Percentiles rank a stretch among this genome's conserved stretches.
These are phyloP conservation scores for Plotosus lineatus DNA, from an alignment of 2,113 vertebrate genomes.

Conservation along the genomic window DNA sequence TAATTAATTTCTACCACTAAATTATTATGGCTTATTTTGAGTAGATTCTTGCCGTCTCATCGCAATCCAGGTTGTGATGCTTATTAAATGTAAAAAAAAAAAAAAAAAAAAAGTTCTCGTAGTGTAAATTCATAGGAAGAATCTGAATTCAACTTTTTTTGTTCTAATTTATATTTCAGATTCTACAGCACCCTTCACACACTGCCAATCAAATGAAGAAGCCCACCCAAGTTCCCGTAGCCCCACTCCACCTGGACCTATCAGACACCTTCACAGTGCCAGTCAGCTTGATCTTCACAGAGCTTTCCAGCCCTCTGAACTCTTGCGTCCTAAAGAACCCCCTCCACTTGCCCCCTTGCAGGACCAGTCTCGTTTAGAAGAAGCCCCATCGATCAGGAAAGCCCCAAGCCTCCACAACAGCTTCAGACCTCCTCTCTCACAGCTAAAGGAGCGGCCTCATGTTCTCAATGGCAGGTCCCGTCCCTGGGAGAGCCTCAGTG, in stretches of 20 bases:
- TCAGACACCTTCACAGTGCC: conserved; percentile 65
- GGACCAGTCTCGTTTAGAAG: conserved; percentile 79
- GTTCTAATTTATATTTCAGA: conserved; percentile 19
- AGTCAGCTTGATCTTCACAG: conserved; percentile 75
- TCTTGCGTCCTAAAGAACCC: conserved; percentile 74
- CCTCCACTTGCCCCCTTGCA: conserved; percentile 64
- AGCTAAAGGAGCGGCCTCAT: conserved; percentile 82
- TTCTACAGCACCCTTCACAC: background rate
- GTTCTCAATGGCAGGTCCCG: conserved; percentile 86
- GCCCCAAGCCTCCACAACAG: conserved; percentile 84
- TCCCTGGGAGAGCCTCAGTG: conserved; percentile 90
- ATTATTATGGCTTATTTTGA: background rate
- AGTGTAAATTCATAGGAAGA: background rate
- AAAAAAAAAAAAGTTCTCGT: background rate
- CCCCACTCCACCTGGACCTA: conserved; percentile 65
- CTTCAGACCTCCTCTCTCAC: conserved; percentile 72
- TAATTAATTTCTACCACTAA: background rate
- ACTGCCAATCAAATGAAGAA: conserved; percentile 77
- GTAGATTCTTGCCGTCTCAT: background rate
- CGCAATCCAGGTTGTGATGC: background rate
- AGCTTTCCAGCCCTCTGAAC: conserved; percentile 68
- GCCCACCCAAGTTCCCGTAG: conserved; percentile 67
- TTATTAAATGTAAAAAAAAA: background rate
- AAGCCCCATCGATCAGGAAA: conserved; percentile 77
- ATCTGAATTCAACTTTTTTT: background rate